Evolutionary conservation across 2,888 invertebrate genomes (phyloP), one percentile per base, ranked within the genome.

Genomic region (Perdita meconis): DNA sequence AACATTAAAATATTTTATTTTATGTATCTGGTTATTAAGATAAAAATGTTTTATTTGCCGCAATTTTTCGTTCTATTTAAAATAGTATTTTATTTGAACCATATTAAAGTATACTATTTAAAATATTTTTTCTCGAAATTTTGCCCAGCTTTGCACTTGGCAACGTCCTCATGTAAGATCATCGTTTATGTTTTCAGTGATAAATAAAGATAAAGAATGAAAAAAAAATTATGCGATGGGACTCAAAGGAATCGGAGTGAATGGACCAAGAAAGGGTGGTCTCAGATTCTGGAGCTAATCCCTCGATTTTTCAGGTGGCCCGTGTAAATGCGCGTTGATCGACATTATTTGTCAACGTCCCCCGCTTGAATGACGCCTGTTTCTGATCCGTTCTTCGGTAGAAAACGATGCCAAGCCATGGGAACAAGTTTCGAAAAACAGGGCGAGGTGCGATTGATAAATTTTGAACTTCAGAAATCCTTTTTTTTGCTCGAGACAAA

Each of bases 301-400:
- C 86, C 30, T 65, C 80, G 86, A 89, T 90, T 90, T 88, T 88
- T 91, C 89, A 90, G 85, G 85, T 87, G 83, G 78, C 66, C 65
- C 76, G 55, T 57, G 60, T 80, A 81, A 75, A 69, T 68, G 63
- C 30, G 26, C 50, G 47, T 70, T 55, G 26, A 30, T 30, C 64
- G 59, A 75, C 74, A 47, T n/a, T 79, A 85, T 85, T 74, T 75
- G 79, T 85, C 85, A 85, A 83, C 65, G 85, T 85, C 85, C 38
- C 38, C 44, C n/a, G 5, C 22, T 44, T 81, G 77, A 81, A 85
- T 83, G 60, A 80, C 70, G 53, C 38, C 57, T 74, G 64, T 70
- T 67, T 72, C 69, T 78, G 65, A 61, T 56, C 12, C 26, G 57
- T 44, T 36, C 42, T 19, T 12, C n/a, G 19, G 61, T 66, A 73